Conservation (phyloP, 2,113 vertebrate species). For the Pseudolaguvia tuberculata region DNA sequence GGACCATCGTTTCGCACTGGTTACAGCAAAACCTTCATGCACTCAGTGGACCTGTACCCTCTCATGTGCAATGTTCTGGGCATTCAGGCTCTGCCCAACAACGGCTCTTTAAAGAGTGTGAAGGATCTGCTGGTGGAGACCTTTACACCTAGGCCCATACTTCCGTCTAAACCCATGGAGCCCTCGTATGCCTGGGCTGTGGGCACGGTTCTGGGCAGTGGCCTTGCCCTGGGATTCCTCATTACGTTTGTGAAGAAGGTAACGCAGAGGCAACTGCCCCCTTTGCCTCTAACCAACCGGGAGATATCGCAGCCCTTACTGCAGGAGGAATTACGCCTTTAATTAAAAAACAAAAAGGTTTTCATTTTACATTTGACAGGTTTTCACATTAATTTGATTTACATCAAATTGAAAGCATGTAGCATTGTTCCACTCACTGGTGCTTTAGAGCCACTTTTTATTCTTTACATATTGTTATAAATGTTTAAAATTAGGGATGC, state of each 20-base stretch:
- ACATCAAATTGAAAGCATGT: slow-evolving; percentile 25
- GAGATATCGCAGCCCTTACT: slow-evolving; percentile 83
- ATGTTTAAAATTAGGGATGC: not conserved
- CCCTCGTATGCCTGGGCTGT: slow-evolving; percentile 67
- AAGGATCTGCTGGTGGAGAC: slow-evolving; percentile 71
- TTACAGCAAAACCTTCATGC: slow-evolving; percentile 72
- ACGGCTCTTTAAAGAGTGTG: slow-evolving; percentile 76
- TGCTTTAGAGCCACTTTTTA: slow-evolving; percentile 33
- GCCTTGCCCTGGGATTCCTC: slow-evolving; percentile 78
- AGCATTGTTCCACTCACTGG: slow-evolving; percentile 36
- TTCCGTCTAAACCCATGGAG: slow-evolving; percentile 38
- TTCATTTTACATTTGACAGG: slow-evolving; percentile 15
- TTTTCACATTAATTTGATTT: no score
- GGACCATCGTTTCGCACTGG: slow-evolving; percentile 83
- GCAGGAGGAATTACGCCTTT: slow-evolving; percentile 69
- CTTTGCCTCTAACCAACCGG: slow-evolving; percentile 63
- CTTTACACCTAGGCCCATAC: not conserved
- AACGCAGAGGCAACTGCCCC: slow-evolving; percentile 69
- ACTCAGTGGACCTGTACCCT: slow-evolving; percentile 82
- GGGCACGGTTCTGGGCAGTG: slow-evolving; percentile 72
- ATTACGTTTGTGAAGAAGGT: slow-evolving; percentile 74
- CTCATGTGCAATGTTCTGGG: slow-evolving; percentile 83
- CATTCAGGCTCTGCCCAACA: slow-evolving; percentile 74
- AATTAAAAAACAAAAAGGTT: slow-evolving; percentile 35
- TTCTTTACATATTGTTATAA: not conserved